Percentiles rank a stretch among this genome's conserved stretches.
Conservation (phyloP, 2,888 invertebrate genomes). For the Euclidia mi region DNA sequence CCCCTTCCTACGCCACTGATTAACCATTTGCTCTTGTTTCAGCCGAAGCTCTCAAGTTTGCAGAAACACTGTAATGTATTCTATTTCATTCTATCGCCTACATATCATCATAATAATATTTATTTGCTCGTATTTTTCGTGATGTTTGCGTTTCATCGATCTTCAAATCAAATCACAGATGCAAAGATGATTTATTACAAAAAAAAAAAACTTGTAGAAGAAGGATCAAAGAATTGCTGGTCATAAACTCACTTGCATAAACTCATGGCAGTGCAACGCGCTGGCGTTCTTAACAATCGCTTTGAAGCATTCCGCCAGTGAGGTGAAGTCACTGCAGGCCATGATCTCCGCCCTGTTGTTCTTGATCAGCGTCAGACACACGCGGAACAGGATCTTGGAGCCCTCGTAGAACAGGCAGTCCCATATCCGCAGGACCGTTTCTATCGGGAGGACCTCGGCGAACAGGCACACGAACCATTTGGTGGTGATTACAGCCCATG, state of each 20-base stretch:
- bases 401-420: conserved; percentile 99
- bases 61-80: too few species aligned
- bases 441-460: conserved; percentile 97
- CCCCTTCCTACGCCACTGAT: too few species aligned
- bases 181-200: too few species aligned
- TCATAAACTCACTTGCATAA: conserved; percentile 93
- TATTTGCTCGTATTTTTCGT: too few species aligned
- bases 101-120: too few species aligned
- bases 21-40: too few species aligned
- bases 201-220: too few species aligned
- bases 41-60: too few species aligned
- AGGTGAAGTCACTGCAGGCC: conserved; percentile 94
- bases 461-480: conserved; percentile 99
- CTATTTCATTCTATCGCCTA: too few species aligned
- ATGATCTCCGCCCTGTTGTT: conserved; percentile 93
- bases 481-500: conserved; percentile 97
- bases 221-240: too few species aligned
- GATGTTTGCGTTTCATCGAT: too few species aligned
- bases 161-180: too few species aligned
- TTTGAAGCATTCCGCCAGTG: conserved; percentile 95
- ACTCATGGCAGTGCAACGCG: conserved; percentile 96
- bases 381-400: conserved; percentile 97
- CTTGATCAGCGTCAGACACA: conserved; percentile 95
- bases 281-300: conserved; percentile 94
- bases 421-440: conserved; percentile 98